Evolutionary conservation across 2,797 vertebrate species (phyloP), one percentile per base, ranked within the genome.

Genomic region (Poeciliopsis turneri): DNA sequence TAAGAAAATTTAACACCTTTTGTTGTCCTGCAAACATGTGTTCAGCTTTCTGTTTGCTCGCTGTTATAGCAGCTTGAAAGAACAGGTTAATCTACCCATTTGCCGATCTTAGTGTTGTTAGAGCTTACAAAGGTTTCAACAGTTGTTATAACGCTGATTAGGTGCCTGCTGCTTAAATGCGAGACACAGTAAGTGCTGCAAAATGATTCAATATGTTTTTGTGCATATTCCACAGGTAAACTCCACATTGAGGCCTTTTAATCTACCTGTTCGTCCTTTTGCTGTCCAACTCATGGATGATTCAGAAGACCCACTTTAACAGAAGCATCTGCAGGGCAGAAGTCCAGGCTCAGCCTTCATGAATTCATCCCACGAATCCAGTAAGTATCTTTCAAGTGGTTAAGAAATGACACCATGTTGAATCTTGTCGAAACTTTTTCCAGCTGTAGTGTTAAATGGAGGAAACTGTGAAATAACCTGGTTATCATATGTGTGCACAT

Each of bases 331-430:
- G 71, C 66, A 68, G 81, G 15, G 80, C 8, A 64, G 72, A 83
- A 49, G 61, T 70, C 68, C 72, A 39, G 45, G 12, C 68, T 83
- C 76, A 39, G 45, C 80, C 82, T 81, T 88, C 86, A 95, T 96
- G 95, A 96, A 92, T 87, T 95, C 94, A 74, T 87, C 94, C 33
- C 93, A 93, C 83, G 76, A 84, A 45, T 92, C 95, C 83, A 92
- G 95, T 95, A 79, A 89, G 88, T 72, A 59, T 36, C 18, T 8
- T 1, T 72, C 18, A 13, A 33, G 30, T 12, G 12, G 20, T 72
- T 25, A n/a, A 69, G 41, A 43, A 43, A 12, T n/a, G 3, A 9
- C 28, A 64, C 30, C 13, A 59, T 59, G 11, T 28, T 59, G 4
- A 59, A 59, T 30, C 25, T 11, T 55, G 3, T n/a, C 10, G 1